phyloP scores from a whole-genome alignment of 2,797 vertebrate genomes.

The Psittacula echo region DNA sequence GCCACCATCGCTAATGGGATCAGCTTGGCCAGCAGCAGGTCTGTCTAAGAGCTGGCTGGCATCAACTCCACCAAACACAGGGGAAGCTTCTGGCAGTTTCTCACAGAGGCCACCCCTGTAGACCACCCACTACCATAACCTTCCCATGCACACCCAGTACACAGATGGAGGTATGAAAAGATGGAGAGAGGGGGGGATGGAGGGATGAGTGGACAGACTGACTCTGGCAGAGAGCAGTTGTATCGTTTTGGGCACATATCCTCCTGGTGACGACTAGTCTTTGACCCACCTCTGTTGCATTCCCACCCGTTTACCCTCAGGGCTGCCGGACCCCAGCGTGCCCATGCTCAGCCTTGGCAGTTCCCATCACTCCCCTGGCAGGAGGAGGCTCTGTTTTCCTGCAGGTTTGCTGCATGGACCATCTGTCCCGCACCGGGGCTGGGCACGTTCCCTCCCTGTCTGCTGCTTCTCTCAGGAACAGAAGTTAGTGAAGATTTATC shows the following conservation, averaged over 20 bases:
- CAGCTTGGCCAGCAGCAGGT: background rate
- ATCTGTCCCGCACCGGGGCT: background rate
- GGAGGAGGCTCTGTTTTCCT: background rate
- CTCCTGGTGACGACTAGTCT: background rate
- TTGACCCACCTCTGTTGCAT: background rate
- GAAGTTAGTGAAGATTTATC: constrained; percentile 62
- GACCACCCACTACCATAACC: background rate
- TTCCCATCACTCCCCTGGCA: rapidly evolving
- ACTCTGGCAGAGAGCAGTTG: background rate
- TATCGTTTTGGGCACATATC: background rate
- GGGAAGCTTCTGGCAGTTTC: background rate
- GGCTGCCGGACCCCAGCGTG: background rate
- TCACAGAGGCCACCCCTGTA: background rate
- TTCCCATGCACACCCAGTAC: background rate
- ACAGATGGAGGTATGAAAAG: background rate
- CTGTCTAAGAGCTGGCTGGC: background rate
- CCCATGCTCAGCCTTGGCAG: background rate
- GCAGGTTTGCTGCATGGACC: background rate
- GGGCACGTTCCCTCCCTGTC: background rate
- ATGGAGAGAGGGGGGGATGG: background rate
- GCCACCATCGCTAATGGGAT: background rate
- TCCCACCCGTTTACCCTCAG: rapidly evolving
- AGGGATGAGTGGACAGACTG: background rate
- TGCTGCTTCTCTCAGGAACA: constrained; percentile 14
- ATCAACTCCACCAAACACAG: background rate